Percentiles rank a stretch among this genome's conserved stretches.
These are phyloP conservation scores for Nesogale talazaci DNA, from an alignment of 2,113 vertebrate genomes.

Conservation along the genomic window DNA sequence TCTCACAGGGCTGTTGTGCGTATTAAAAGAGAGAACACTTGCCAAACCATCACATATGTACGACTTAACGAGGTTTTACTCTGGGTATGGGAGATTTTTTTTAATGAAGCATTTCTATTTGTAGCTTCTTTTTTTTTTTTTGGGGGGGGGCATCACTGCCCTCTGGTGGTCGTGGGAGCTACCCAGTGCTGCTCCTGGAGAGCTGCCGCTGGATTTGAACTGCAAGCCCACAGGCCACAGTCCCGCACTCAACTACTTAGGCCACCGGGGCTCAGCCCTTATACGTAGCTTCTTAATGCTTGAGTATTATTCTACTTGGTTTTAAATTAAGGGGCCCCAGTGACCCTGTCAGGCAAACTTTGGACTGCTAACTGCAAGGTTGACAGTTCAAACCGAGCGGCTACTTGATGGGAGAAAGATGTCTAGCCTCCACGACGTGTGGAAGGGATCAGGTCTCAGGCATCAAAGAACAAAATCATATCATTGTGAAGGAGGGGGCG, in stretches of 20 bases:
- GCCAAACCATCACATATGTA: neutral
- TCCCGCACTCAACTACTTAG: too few species aligned
- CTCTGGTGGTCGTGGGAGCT: too few species aligned
- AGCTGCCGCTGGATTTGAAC: too few species aligned
- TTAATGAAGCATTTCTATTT: neutral
- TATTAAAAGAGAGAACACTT: slow-evolving; percentile 28
- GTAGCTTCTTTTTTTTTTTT: slow-evolving; percentile 33
- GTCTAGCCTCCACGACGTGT: too few species aligned
- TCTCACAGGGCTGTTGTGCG: neutral
- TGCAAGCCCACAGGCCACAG: too few species aligned
- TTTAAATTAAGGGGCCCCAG: neutral
- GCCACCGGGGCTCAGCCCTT: too few species aligned
- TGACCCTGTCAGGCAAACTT: neutral
- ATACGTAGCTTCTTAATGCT: slow-evolving; percentile 8
- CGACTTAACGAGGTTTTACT: slow-evolving; percentile 17
- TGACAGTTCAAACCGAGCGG: neutral
- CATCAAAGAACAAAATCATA: too few species aligned
- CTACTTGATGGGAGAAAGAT: neutral
- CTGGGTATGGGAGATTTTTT: neutral
- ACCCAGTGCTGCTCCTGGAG: too few species aligned
- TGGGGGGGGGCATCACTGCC: too few species aligned
- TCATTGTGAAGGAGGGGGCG: too few species aligned
- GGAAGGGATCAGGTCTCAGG: too few species aligned
- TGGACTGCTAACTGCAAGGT: neutral
- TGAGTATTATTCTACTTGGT: neutral